Conservation (phyloP, 2,113 vertebrate species). For the Zingel zingel region DNA sequence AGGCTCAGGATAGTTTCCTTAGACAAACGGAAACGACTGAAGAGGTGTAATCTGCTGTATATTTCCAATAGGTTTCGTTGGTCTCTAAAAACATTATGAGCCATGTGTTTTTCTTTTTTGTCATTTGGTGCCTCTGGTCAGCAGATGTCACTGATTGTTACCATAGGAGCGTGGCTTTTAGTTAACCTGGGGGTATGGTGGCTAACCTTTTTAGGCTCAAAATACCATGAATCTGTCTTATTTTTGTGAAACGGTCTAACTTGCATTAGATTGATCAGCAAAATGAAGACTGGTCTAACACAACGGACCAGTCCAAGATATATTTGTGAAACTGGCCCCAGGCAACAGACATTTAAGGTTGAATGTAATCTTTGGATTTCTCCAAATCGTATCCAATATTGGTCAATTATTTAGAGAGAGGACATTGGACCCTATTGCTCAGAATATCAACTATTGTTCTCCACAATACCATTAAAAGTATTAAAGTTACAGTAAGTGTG, state of each 20-base stretch:
- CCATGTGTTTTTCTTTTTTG: neutral
- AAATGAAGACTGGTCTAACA: no score
- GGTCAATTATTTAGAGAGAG: no score
- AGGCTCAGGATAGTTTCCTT: neutral
- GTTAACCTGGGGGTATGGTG: neutral
- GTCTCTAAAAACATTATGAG: neutral
- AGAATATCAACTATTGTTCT: no score
- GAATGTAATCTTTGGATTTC: no score
- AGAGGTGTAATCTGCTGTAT: neutral
- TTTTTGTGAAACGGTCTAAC: neutral
- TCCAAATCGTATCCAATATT: no score
- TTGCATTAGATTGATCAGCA: neutral
- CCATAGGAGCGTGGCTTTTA: slow-evolving; percentile 3
- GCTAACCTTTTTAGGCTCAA: neutral
- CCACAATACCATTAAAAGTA: no score
- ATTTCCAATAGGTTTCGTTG: neutral
- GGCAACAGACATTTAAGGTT: no score
- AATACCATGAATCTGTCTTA: neutral
- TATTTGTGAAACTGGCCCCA: no score
- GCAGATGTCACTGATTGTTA: neutral
- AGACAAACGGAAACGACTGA: neutral
- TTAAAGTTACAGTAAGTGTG: no score
- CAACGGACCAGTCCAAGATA: no score
- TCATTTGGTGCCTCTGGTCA: neutral
- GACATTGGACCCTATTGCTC: no score